Evolutionary conservation across 2,113 vertebrate species (phyloP), one percentile per base, ranked within the genome.

Genomic region (Leiothrix lutea): DNA sequence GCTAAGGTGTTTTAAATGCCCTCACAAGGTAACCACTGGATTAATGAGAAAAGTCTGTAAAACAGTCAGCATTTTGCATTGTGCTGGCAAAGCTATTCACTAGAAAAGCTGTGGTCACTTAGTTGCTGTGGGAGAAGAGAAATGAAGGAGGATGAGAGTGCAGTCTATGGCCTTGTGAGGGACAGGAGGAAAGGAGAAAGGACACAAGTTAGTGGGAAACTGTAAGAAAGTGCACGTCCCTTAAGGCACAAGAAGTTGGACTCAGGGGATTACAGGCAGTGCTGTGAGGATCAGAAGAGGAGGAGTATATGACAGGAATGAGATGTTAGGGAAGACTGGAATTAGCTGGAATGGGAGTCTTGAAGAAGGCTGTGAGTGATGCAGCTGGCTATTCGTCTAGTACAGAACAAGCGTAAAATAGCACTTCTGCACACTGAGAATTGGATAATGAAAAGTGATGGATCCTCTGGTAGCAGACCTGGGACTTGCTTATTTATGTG

Each of bases 41-140:
- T 61, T 81, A 90, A 61, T 61, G 50, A 90, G 81, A 40, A 79
- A 48, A 87, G 48, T 10, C 45, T 66, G 35, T 31, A 83, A 70
- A 88, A 80, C 33, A 56, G 33, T 72, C 4, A 35, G 53, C 58
- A 14, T 89, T 92, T 95, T 87, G 66, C 14, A 6, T 81, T 92
- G 80, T 74, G 69, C 80, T 87, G 45, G 80, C 50, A 94, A 47
- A 62, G 58, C 78, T 81, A 29, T 65, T 79, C 50, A 18, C 48
- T 78, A 61, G 73, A 82, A 90, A 74, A 91, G 29, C 71, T 80
- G 29, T 35, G 78, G 78, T 79, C 91, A 73, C 80, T 94, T 95
- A 65, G 70, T 71, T 91, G 81, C 89, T 9, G 4, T 53, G 73
- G 38, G 73, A 95, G 70, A 72, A 60, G 51, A 64, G 36, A 67